These are phyloP conservation scores for Percopsis omiscomaycus DNA, from an alignment of 2,797 vertebrate genomes.

Conservation along the genomic window DNA sequence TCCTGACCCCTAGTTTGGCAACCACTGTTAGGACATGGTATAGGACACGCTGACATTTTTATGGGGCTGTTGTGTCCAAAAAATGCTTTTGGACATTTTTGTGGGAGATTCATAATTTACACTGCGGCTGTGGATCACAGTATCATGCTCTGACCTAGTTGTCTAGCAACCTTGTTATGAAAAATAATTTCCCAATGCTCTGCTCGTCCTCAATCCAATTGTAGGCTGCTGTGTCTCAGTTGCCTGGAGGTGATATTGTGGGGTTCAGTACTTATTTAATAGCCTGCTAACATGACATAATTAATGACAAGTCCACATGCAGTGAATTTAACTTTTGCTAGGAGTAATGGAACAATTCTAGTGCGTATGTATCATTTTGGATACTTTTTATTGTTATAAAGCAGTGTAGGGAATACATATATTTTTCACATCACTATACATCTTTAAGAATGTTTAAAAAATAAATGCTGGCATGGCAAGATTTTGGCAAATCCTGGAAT, in stretches of 20 bases:
- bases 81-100: not conserved
- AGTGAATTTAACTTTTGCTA: too few relatives aligned
- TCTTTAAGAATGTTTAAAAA: too few relatives aligned
- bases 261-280: too few relatives aligned
- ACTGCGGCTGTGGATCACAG: not conserved
- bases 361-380: not conserved
- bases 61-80: not conserved
- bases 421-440: too few relatives aligned
- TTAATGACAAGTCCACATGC: too few relatives aligned
- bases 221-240: not conserved
- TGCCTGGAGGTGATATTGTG: not conserved
- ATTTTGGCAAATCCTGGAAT: too few relatives aligned
- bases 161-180: not conserved
- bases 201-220: constrained; percentile 1
- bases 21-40: not conserved
- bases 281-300: too few relatives aligned
- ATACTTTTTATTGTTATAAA: too few relatives aligned
- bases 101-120: not conserved
- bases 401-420: too few relatives aligned
- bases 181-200: not conserved
- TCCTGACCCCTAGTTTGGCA: not conserved
- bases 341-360: too few relatives aligned
- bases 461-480: too few relatives aligned
- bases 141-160: not conserved
- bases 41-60: not conserved